phyloP scores from a whole-genome alignment of 1,140 invertebrate genomes.

The Rhyacophila brunnea region DNA sequence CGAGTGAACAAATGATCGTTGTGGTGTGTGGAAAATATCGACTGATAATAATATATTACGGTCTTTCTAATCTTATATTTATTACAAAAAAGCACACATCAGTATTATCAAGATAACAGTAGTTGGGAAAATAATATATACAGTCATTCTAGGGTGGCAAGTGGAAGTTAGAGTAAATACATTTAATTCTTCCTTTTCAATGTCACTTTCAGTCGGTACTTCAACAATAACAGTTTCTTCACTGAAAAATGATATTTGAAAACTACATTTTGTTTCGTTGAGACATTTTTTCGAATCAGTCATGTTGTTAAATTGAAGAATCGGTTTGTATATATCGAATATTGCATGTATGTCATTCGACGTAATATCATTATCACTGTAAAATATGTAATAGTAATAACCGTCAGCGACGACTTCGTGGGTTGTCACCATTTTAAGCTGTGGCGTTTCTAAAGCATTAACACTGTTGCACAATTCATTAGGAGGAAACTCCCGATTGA shows the following conservation, averaged over 20 bases:
- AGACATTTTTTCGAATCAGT: conserved; percentile 66
- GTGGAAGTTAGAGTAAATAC: conserved; percentile 67
- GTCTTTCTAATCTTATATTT: too few species aligned
- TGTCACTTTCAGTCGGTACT: conserved; percentile 74
- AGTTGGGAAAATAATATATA: conserved; percentile 78
- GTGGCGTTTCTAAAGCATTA: conserved; percentile 62
- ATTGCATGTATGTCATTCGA: conserved; percentile 77
- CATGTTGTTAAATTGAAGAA: conserved; percentile 73
- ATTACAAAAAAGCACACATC: conserved; percentile 72
- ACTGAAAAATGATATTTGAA: conserved; percentile 67
- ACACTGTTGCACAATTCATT: conserved; percentile 65
- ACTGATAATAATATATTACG: too few species aligned
- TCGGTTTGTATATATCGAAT: conserved; percentile 81
- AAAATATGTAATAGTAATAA: conserved; percentile 86
- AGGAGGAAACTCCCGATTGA: conserved; percentile 66
- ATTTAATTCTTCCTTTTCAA: conserved; percentile 71
- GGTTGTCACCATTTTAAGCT: conserved; percentile 61
- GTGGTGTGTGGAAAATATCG: too few species aligned
- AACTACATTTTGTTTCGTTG: conserved; percentile 73
- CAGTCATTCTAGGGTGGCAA: conserved; percentile 71
- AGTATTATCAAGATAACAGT: conserved; percentile 71
- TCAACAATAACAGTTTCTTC: conserved; percentile 77
- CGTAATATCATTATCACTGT: conserved; percentile 77
- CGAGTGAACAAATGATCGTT: too few species aligned
- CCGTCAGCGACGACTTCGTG: conserved; percentile 71